Percentiles rank a stretch among this genome's conserved stretches.
Conservation (phyloP, 2,888 invertebrate species). For the Drosophila robusta region DNA sequence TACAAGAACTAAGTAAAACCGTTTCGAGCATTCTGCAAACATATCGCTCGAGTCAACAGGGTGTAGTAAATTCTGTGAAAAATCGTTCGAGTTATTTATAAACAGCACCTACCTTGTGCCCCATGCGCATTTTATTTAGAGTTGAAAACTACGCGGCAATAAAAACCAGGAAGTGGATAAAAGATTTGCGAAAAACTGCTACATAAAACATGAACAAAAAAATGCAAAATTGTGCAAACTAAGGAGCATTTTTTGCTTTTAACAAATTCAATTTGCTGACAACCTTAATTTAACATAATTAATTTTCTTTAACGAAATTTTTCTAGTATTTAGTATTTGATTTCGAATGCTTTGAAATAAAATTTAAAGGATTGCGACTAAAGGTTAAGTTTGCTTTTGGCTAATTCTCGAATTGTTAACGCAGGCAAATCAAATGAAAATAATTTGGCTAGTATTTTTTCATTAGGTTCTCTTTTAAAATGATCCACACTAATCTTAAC, state of each 20-base stretch:
- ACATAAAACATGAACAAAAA: conserved; percentile 32
- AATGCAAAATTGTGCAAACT: conserved; percentile 28
- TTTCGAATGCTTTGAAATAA: conserved; percentile 60
- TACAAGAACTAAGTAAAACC: conserved; percentile 54
- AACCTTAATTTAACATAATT: conserved; percentile 59
- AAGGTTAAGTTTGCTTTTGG: conserved; percentile 39
- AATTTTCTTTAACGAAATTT: conserved; percentile 63
- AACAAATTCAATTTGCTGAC: conserved; percentile 66
- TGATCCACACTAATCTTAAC: conserved; percentile 55
- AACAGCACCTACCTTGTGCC: conserved; percentile 79
- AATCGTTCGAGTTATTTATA: conserved; percentile 51
- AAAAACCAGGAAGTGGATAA: conserved; percentile 27
- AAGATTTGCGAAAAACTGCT: conserved; percentile 31
- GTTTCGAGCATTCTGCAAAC: conserved; percentile 28
- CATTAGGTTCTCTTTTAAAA: conserved; percentile 32
- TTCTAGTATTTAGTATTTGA: conserved; percentile 52
- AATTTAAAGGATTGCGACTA: conserved; percentile 55
- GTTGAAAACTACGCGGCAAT: conserved; percentile 75
- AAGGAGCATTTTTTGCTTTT: conserved; percentile 20
- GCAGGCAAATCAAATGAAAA: conserved; percentile 60
- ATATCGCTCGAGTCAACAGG: conserved; percentile 8
- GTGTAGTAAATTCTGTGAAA: conserved; percentile 10
- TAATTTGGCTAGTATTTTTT: conserved; percentile 62
- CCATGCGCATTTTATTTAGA: conserved; percentile 69
- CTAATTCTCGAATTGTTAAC: conserved; percentile 48